These are phyloP conservation scores for Sinopyrophorus schimmeli DNA, from an alignment of 2,888 invertebrate genomes.

Conservation along the genomic window DNA sequence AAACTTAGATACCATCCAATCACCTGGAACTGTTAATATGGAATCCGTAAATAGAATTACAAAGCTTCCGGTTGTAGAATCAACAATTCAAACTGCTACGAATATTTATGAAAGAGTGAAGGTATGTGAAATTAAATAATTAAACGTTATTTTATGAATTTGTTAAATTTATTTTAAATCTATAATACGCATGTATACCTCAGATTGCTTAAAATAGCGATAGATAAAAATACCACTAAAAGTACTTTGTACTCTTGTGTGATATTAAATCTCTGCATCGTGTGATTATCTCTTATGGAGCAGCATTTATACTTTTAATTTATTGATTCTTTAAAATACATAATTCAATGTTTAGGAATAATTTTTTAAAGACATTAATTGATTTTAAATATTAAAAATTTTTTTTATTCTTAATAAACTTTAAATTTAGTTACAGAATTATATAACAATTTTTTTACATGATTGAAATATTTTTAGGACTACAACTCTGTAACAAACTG, in stretches of 20 bases:
- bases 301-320: too few species aligned
- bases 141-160: background rate
- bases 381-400: too few species aligned
- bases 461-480: constrained; percentile 48
- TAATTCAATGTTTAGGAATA: too few species aligned
- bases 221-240: background rate
- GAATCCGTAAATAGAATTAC: constrained; percentile 62
- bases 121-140: constrained; percentile 48
- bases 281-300: too few species aligned
- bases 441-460: background rate
- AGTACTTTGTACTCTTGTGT: constrained; percentile 8
- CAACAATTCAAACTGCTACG: constrained; percentile 61
- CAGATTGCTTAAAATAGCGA: constrained; percentile 6
- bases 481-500: constrained; percentile 60
- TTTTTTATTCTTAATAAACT: too few species aligned
- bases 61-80: constrained; percentile 61
- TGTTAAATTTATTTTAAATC: background rate
- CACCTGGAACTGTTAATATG: constrained; percentile 46
- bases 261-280: too few species aligned
- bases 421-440: background rate
- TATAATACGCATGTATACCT: background rate
- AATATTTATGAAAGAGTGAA: constrained; percentile 63
- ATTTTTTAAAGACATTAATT: too few species aligned
- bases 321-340: too few species aligned
- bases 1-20: background rate